Evolutionary conservation across 2,797 vertebrate genomes (phyloP), one percentile per base, ranked within the genome.

Genomic region (Cygnus olor): DNA sequence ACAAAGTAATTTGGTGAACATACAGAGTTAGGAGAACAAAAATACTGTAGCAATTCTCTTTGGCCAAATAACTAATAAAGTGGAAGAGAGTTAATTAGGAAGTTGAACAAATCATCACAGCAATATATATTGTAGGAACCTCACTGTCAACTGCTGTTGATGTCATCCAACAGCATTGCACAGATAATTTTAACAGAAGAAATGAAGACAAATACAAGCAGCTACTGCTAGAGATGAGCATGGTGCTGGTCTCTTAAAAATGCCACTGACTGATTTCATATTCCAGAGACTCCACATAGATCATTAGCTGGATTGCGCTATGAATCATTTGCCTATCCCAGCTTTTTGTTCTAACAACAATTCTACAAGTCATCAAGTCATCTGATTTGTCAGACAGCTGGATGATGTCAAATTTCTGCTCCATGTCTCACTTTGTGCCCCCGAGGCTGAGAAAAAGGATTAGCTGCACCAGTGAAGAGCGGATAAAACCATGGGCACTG

Each of bases 351-450:
- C 3, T 1, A 90, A 85, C 79, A 91, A 65, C 81, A 82, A 18
- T 42, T 80, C 85, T 68, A 22, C 72, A 13, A 91, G 68, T 90
- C 88, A 87, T 92, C 61, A 13, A 91, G 68, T 90, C 88, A 87
- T 92, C 61, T 89, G 86, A 87, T 91, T 94, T 90, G 77, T 77
- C 83, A 85, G 84, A 78, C 54, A 90, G 90, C 24, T 54, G 72
- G 45, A 80, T 96, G 83, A 94, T 87, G 93, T 93, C 53, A 76
- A 22, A 51, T 91, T 89, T 91, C 83, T 92, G 38, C 68, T 92
- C 64, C 77, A 25, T 11, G 9, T 74, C 74, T 94, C 80, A 54
- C 24, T 94, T 90, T 4, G 6, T 93, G 72, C 61, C 95, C 57
- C 17, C 16, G 51, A 87, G 90, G 90, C 74, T 94, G 68, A 80